These are phyloP conservation scores for Puma concolor DNA, from an alignment of 2,113 vertebrate genomes.

Conservation along the genomic window DNA sequence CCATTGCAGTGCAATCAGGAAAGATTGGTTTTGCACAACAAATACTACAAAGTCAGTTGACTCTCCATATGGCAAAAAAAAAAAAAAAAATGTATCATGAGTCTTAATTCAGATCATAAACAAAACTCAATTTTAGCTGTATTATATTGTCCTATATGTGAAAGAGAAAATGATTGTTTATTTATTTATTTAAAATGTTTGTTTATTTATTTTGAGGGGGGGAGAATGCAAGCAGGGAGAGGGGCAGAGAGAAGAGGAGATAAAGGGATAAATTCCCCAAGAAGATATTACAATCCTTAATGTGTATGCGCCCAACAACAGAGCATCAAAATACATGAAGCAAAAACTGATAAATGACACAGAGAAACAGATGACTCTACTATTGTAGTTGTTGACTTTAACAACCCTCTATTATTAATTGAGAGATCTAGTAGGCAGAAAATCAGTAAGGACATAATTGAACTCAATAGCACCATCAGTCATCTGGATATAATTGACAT, in stretches of 20 bases:
- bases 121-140: neutral
- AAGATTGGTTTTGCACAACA: neutral
- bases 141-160: neutral
- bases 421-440: neutral
- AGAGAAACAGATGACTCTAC: neutral
- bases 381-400: neutral
- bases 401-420: neutral
- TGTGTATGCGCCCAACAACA: neutral
- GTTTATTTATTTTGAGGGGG: too few relatives aligned
- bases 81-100: neutral
- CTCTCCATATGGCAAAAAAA: neutral
- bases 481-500: neutral
- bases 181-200: too few relatives aligned
- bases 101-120: neutral
- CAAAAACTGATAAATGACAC: neutral
- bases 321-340: neutral
- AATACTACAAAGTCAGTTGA: neutral
- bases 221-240: too few relatives aligned
- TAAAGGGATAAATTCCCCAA: neutral
- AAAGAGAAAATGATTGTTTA: neutral
- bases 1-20: neutral
- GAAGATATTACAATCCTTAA: neutral
- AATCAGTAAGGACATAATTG: neutral
- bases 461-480: neutral
- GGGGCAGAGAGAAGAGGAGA: neutral